Conservation (phyloP, 1,140 invertebrate species). For the Leptopilina clavipes region DNA sequence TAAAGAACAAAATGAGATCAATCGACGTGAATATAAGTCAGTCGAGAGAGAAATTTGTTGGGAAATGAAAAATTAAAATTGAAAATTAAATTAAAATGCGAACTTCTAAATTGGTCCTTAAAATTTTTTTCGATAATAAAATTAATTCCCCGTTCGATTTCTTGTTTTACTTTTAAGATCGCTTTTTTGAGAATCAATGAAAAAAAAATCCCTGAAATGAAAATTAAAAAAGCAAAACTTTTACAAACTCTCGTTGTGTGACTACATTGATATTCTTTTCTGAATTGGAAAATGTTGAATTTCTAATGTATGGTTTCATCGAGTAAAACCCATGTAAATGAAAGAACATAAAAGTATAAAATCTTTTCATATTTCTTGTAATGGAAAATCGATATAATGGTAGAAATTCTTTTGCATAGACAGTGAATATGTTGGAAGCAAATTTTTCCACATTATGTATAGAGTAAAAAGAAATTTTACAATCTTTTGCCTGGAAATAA, state of each 20-base stretch:
- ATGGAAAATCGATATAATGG: conserved; percentile 27
- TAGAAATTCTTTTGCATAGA: not conserved
- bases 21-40: conserved; percentile 3
- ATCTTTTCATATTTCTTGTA: not conserved
- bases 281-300: not conserved
- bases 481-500: no score
- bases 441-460: no score
- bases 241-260: no score
- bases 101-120: no score
- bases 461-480: no score
- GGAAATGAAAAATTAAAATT: not conserved
- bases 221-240: not conserved
- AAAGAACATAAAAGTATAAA: not conserved
- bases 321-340: not conserved
- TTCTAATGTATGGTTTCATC: conserved; percentile 1
- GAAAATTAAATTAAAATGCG: not conserved
- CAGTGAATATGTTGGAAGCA: not conserved
- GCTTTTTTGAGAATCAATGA: not conserved
- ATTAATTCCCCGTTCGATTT: no score
- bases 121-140: no score
- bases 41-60: not conserved
- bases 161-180: not conserved
- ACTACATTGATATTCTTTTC: not conserved
- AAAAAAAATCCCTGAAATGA: not conserved
- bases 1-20: conserved; percentile 10